These are phyloP conservation scores for Zaprionus nigranus DNA, from an alignment of 1,140 invertebrate species.

Conservation along the genomic window DNA sequence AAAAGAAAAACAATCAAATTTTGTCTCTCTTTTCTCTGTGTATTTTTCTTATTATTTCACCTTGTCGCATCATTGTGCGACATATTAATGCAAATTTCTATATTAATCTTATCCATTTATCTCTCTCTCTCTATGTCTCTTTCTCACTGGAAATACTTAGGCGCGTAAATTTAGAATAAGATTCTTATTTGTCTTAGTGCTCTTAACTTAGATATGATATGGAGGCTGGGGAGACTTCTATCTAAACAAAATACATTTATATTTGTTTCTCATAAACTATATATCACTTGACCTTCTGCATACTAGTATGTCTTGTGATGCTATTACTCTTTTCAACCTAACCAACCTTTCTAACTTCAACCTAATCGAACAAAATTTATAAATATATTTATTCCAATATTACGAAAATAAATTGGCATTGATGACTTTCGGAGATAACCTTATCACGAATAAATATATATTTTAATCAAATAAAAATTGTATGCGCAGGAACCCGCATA, in stretches of 20 bases:
- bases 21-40: background rate
- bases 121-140: background rate
- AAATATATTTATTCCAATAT: background rate
- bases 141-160: conserved; percentile 5
- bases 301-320: too few species aligned
- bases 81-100: conserved; percentile 23
- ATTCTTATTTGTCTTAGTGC: conserved; percentile 11
- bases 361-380: background rate
- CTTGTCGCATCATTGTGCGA: conserved; percentile 20
- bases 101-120: background rate
- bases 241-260: too few species aligned
- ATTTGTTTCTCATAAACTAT: too few species aligned
- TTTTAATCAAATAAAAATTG: conserved; percentile 11
- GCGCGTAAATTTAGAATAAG: conserved; percentile 14
- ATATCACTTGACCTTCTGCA: too few species aligned
- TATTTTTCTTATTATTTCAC: conserved; percentile 42
- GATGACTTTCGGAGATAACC: conserved; percentile 23
- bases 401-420: background rate
- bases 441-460: conserved; percentile 16
- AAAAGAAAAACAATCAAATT: background rate
- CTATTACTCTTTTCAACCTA: too few species aligned
- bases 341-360: background rate
- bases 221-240: background rate
- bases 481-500: background rate
- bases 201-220: conserved; percentile 19